Evolutionary conservation across 2,888 invertebrate species (phyloP), one percentile per base, ranked within the genome.

Genomic region (Melinaea menophilus): DNA sequence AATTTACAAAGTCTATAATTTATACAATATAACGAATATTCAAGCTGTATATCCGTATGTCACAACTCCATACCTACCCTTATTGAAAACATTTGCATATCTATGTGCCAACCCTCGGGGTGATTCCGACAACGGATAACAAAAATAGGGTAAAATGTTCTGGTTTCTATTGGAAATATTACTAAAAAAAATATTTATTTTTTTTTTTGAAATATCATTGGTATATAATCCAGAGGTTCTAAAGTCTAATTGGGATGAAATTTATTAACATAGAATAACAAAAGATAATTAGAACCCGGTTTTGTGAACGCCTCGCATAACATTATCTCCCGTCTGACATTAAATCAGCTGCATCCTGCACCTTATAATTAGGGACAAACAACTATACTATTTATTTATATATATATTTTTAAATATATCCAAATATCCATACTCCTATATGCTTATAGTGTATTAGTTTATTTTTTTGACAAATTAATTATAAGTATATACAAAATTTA

Each of bases 201-300:
- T 11, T 9, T 31, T 9, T 5, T 51, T 31, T 9, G 4, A 31
- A 5, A 51, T 51, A 51, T 31, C 55, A 55, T 12, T 45, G 41
- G 58, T 58, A 61, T 22, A 64, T 68, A 73, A 72, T 69, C 72
- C 61, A 47, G 35, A 57, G 48, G 57, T 64, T 12, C 46, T 63
- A 66, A 63, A 70, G 69, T 71, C 69, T 63, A 81, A 80, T 81
- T 82, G 76, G 73, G 78, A 76, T 75, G 78, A 81, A 84, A 80
- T 85, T 82, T 84, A 89, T 90, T 90, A 88, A 82, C 90, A 89
- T 90, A 90, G 82, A 90, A 88, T 87, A 90, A 90, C 90, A 90
- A 82, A 84, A 80, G 79, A 80, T 89, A 89, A 90, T 90, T 87
- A 88, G 80, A 76, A 75, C 70, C 75, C 72, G 76, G 73, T 73